Conservation (phyloP, 2,888 invertebrate genomes). For the Ophion ellenae region DNA sequence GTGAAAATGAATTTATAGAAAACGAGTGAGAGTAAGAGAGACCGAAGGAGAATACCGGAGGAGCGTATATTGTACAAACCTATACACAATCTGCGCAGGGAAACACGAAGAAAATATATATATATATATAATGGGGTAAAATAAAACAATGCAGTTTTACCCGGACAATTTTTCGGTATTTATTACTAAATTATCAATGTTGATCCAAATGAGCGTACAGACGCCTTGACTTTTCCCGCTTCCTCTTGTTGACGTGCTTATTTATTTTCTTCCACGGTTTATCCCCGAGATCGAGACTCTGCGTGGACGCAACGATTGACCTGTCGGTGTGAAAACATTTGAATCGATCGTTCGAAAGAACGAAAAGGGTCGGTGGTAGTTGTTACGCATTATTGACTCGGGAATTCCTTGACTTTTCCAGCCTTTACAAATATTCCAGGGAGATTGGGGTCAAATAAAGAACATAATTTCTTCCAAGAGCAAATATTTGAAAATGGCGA, state of each 20-base stretch:
- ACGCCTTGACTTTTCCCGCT: conserved; percentile 95
- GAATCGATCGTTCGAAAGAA: background rate
- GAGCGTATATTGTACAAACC: conserved; percentile 30
- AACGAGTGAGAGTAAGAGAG: background rate
- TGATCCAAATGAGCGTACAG: conserved; percentile 94
- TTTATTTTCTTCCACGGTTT: conserved; percentile 93
- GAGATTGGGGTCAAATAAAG: too few species aligned
- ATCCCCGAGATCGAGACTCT: conserved; percentile 76
- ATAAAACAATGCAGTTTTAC: background rate
- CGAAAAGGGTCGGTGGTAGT: background rate
- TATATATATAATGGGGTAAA: conserved; percentile 3
- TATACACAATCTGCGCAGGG: conserved; percentile 38
- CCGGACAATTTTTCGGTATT: background rate
- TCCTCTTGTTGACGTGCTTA: conserved; percentile 94
- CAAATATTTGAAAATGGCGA: too few species aligned
- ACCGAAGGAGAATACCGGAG: background rate
- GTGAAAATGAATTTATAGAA: conserved; percentile 19
- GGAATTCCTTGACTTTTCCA: too few species aligned
- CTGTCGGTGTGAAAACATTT: conserved; percentile 3
- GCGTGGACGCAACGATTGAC: conserved; percentile 70
- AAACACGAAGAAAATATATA: background rate
- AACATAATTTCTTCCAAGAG: too few species aligned
- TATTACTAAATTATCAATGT: conserved; percentile 84
- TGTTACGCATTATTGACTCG: too few species aligned
- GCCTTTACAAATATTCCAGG: too few species aligned